A percentile compares a stretch with the other conserved stretches of the same genome.
Evolutionary conservation across 2,797 vertebrate genomes (phyloP).

Genomic region (Amazona ochrocephala): DNA sequence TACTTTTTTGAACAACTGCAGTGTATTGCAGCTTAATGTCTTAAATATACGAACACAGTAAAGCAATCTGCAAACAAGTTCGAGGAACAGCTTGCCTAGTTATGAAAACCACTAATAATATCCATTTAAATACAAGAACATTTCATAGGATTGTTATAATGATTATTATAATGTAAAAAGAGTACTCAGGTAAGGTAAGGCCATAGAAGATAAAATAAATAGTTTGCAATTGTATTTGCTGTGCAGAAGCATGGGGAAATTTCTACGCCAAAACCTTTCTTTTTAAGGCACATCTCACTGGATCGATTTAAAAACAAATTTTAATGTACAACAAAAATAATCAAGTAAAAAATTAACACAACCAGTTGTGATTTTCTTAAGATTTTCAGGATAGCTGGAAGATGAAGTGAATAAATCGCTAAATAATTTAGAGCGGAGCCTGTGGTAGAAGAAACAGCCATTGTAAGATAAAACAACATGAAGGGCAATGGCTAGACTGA

Average conservation of each 20-base stretch:
- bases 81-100: neutral
- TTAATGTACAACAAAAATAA: neutral
- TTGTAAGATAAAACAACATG: neutral
- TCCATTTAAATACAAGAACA: neutral
- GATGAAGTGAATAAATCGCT: neutral
- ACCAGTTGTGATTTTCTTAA: neutral
- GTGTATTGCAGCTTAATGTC: neutral
- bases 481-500: neutral
- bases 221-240: neutral
- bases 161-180: neutral
- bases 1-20: neutral
- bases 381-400: neutral
- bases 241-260: neutral
- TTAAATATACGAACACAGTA: neutral
- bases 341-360: neutral
- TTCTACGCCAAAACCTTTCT: neutral
- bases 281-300: neutral
- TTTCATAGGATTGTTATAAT: neutral
- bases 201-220: neutral
- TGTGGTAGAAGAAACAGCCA: neutral
- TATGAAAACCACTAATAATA: neutral
- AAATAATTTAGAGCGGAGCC: neutral
- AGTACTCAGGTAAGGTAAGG: neutral
- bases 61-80: neutral
- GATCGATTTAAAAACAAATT: neutral